Base-by-base conservation (phyloP, 1,140 invertebrate species). In the Polypedilum pembai region DNA sequence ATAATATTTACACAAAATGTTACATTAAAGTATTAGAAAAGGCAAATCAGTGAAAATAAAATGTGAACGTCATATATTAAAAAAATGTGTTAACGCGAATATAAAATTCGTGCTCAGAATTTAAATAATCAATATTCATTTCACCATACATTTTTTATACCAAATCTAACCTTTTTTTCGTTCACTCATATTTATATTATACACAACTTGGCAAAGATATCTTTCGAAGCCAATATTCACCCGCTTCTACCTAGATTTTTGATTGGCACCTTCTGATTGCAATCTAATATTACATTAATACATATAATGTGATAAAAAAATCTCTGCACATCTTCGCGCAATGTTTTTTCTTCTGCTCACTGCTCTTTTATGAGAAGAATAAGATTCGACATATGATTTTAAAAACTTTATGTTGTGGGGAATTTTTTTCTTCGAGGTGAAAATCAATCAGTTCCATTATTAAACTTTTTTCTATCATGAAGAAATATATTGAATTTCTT, bases 11-110 rank as follows among this genome's bases (percentile, higher is more conserved):
- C 24, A 33, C 24, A 33, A 33, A 33, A 33, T 15, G 45, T 56
- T 56, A 56, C 7, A 56, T 56, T 56, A 56, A 17, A 56, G 10
- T 56, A 56, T 17, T 56, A 12, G 65, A 20, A 21, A 20, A n/a
- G n/a, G 65, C 17, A 69, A 21, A 56, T 56, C 45, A 56, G 45
- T 56, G 45, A 56, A 56, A 56, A 56, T 56, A 12, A 56, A 56
- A 56, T 15, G 45, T 56, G 45, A 56, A 56, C 45, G 15, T 56
- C 45, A n/a, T 56, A 56, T 56, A 56, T 56, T 56, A 56, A 56
- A 69, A 21, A 69, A 69, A 69, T 69, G 65, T 69, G 65, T 69
- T 69, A 69, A 69, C 20, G 65, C 65, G 65, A 69, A 21, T n/a
- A 56, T 56, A 56, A 8, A 56, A 56, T 18, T 69, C 65, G 65